Percentiles rank a stretch among this genome's conserved stretches.
Conservation (phyloP, 2,888 invertebrate species). For the Torymus auratus region DNA sequence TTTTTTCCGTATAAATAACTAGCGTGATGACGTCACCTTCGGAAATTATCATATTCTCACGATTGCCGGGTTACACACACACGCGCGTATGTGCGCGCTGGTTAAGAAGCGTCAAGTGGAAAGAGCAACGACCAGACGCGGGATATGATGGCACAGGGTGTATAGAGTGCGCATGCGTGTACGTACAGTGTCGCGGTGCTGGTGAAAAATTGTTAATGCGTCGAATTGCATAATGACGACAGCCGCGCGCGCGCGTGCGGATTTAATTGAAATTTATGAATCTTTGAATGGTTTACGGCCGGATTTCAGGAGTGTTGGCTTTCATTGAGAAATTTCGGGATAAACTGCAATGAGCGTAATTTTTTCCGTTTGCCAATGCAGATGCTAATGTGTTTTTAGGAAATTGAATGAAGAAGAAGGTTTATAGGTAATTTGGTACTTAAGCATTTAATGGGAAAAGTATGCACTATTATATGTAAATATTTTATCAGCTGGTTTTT, state of each 20-base stretch:
- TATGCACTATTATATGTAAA: too few relatives aligned
- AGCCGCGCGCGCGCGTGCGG: neutral
- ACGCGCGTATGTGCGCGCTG: neutral
- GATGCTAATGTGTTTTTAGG: neutral
- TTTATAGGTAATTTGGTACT: too few relatives aligned
- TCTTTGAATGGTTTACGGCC: slow-evolving; percentile 3
- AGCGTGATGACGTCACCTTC: slow-evolving; percentile 20
- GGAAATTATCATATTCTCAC: slow-evolving; percentile 47
- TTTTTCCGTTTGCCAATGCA: neutral
- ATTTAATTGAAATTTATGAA: slow-evolving; percentile 46
- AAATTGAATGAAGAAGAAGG: neutral
- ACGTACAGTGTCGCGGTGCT: neutral
- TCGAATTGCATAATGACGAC: slow-evolving; percentile 46
- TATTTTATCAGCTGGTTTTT: too few relatives aligned
- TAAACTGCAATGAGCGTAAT: too few relatives aligned
- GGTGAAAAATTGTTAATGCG: slow-evolving; percentile 28
- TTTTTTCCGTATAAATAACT: too few relatives aligned
- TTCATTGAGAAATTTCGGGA: neutral
- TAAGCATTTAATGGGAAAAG: too few relatives aligned
- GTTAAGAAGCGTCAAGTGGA: slow-evolving; percentile 44
- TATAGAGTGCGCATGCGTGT: neutral
- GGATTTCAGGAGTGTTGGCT: slow-evolving; percentile 1
- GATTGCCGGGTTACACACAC: slow-evolving; percentile 38
- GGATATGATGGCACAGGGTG: too few relatives aligned
- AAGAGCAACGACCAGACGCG: slow-evolving; percentile 12